Percentiles rank a stretch among this genome's conserved stretches.
Evolutionary conservation across 1,140 invertebrate genomes (phyloP).

Genomic region (fruit fly (Drosophila melanogaster)): Release_6_plus_ISO1_MT NT_033777.3:19419001-19419500

Average conservation of each 20-base stretch:
- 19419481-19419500: constrained; percentile 45
- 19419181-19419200: constrained; percentile 45
- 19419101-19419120: constrained; percentile 21
- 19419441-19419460: constrained; percentile 30
- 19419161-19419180: neutral
- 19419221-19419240: constrained; percentile 64
- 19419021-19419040: constrained; percentile 67
- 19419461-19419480: constrained; percentile 27
- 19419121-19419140: constrained; percentile 16
- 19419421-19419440: constrained; percentile 15
- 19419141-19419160: no score
- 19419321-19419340: constrained; percentile 45
- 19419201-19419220: constrained; percentile 61
- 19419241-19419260: constrained; percentile 58
- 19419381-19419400: constrained; percentile 36
- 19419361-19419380: constrained; percentile 41
- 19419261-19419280: constrained; percentile 56
- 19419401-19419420: constrained; percentile 24
- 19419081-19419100: constrained; percentile 13
- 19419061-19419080: constrained; percentile 68
- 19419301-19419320: constrained; percentile 5
- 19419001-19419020: constrained; percentile 76
- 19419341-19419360: constrained; percentile 54
- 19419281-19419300: constrained; percentile 25
- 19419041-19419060: constrained; percentile 54